A percentile compares a stretch with the other conserved stretches of the same genome.
These are phyloP conservation scores for Drosophila stalkeri DNA, from an alignment of 2,888 invertebrate genomes.

Conservation along the genomic window DNA sequence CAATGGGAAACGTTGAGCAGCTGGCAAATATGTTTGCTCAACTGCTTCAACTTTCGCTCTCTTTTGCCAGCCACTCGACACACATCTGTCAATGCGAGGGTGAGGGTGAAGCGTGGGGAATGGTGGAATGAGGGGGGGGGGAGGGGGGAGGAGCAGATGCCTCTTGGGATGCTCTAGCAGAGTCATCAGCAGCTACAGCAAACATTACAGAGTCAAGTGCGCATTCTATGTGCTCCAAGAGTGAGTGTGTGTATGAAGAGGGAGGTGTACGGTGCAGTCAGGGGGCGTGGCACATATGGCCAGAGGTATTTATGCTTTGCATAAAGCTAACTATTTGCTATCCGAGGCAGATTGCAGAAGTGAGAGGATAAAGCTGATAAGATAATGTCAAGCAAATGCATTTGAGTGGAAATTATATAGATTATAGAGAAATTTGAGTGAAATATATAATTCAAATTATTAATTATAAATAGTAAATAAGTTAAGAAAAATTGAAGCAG, in stretches of 20 bases:
- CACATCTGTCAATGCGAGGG: conserved; percentile 39
- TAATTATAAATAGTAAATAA: no score
- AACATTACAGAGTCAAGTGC: conserved; percentile 47
- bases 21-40: conserved; percentile 56
- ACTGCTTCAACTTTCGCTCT: conserved; percentile 66
- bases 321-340: conserved; percentile 25
- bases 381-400: neutral
- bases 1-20: conserved; percentile 20
- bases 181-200: conserved; percentile 45
- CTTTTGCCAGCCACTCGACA: conserved; percentile 60
- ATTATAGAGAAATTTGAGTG: neutral
- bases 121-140: neutral
- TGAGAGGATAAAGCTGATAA: neutral
- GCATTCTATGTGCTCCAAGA: conserved; percentile 26
- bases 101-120: no score
- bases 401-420: neutral
- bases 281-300: conserved; percentile 48
- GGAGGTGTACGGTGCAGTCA: fast-evolving
- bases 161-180: conserved; percentile 26
- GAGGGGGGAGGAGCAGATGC: neutral
- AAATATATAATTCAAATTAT: neutral
- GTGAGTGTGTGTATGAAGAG: neutral
- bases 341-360: conserved; percentile 7
- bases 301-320: conserved; percentile 28
- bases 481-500: no score